Percentiles rank a stretch among this genome's conserved stretches.
Conservation (phyloP, 64 coral and sea anemone genomes). For the Anthopleura sola region DNA sequence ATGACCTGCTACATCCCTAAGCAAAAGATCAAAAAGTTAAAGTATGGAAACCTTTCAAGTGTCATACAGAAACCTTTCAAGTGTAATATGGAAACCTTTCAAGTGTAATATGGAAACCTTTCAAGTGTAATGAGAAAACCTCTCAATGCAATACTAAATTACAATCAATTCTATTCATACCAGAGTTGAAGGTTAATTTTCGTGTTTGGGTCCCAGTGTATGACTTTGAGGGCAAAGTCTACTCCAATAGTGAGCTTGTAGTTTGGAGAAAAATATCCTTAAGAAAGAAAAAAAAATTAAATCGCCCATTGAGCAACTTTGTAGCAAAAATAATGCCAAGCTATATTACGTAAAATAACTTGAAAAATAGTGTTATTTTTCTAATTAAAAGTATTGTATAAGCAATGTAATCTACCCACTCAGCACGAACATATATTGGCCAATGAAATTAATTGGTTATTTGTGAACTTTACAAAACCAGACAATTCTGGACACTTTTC, state of each 20-base stretch:
- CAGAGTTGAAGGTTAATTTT: slow-evolving; percentile 91
- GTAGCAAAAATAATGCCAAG: too few relatives aligned
- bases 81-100: neutral
- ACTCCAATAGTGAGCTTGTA: slow-evolving; percentile 93
- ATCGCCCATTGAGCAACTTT: neutral
- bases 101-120: neutral
- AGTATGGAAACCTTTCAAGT: neutral
- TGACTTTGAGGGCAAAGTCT: slow-evolving; percentile 93
- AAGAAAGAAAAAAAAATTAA: neutral
- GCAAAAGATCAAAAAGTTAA: neutral
- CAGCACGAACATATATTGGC: too few relatives aligned
- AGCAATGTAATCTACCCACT: too few relatives aligned
- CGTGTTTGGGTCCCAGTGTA: slow-evolving; percentile 80
- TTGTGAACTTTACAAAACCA: too few relatives aligned
- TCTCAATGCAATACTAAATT: neutral
- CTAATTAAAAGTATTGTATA: too few relatives aligned
- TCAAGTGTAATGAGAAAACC: neutral
- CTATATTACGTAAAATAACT: too few relatives aligned
- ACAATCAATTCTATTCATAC: slow-evolving; percentile 22
- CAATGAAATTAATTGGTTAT: too few relatives aligned
- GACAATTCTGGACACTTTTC: too few relatives aligned
- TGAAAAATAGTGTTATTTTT: too few relatives aligned
- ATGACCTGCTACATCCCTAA: slow-evolving; percentile 83
- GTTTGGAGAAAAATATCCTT: slow-evolving; percentile 85
- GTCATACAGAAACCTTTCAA: neutral